Evolutionary conservation across 2,888 invertebrate species (phyloP).

Genomic region (Kryphioiulus occultus): DNA sequence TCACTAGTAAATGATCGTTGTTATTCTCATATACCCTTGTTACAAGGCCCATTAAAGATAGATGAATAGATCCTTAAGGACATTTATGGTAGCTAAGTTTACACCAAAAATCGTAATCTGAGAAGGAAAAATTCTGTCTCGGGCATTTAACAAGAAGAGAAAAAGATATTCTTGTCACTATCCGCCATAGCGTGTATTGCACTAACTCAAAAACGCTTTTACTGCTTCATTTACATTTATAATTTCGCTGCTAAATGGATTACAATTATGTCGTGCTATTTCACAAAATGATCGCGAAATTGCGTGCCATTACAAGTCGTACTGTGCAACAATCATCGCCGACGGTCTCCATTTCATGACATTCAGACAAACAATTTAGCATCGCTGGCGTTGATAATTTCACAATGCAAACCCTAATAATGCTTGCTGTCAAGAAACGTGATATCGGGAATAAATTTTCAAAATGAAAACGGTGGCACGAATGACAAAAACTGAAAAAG

Average conservation of each 20-base stretch:
- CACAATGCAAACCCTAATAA: not conserved
- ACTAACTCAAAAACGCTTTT: not conserved
- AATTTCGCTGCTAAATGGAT: not conserved
- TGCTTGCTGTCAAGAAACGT: not conserved
- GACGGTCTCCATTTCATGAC: not conserved
- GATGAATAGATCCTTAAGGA: too few relatives aligned
- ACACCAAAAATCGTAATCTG: not conserved
- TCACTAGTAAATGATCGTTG: not conserved
- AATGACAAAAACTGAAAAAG: too few relatives aligned
- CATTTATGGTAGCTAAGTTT: too few relatives aligned
- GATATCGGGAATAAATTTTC: too few relatives aligned
- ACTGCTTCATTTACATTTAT: not conserved
- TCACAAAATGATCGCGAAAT: not conserved
- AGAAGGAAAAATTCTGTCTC: too few relatives aligned
- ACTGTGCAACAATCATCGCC: not conserved
- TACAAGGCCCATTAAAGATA: not conserved
- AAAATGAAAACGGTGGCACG: too few relatives aligned
- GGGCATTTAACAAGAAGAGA: too few relatives aligned
- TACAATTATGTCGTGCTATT: not conserved
- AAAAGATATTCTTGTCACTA: not conserved
- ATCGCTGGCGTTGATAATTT: not conserved
- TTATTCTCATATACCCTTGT: not conserved
- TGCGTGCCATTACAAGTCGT: not conserved
- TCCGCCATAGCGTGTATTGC: not conserved
- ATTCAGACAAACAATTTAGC: not conserved